Conservation (phyloP, 2,797 vertebrate species). For the Siniperca scherzeri region DNA sequence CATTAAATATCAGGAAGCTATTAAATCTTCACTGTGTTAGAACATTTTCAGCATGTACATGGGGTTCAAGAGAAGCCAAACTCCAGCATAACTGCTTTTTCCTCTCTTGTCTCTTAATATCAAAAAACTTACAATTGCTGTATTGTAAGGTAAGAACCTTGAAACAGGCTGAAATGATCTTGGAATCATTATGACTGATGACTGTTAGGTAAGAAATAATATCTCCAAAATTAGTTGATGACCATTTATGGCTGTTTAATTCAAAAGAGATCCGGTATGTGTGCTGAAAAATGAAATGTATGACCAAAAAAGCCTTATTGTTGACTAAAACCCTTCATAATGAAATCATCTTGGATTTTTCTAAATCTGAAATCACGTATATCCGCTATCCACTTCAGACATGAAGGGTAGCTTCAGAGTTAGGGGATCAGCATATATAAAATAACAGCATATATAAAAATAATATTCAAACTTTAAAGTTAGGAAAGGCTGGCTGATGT, state of each 20-base stretch:
- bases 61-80: background rate
- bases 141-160: background rate
- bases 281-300: background rate
- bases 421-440: background rate
- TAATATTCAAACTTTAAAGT: too few relatives aligned
- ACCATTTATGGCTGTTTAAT: background rate
- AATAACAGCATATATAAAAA: too few relatives aligned
- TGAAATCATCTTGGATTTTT: background rate
- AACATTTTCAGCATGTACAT: background rate
- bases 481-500: too few relatives aligned
- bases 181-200: background rate
- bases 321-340: background rate
- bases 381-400: background rate
- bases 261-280: background rate
- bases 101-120: background rate
- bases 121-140: background rate
- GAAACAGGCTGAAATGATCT: background rate
- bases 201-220: too few relatives aligned
- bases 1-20: slow-evolving; percentile 2
- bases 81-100: background rate
- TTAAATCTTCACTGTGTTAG: slow-evolving; percentile 2
- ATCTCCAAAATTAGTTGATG: background rate
- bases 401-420: background rate
- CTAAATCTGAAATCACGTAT: background rate
- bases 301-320: background rate